Conservation (phyloP, 1,140 invertebrate species). For the Euwallacea similis region DNA sequence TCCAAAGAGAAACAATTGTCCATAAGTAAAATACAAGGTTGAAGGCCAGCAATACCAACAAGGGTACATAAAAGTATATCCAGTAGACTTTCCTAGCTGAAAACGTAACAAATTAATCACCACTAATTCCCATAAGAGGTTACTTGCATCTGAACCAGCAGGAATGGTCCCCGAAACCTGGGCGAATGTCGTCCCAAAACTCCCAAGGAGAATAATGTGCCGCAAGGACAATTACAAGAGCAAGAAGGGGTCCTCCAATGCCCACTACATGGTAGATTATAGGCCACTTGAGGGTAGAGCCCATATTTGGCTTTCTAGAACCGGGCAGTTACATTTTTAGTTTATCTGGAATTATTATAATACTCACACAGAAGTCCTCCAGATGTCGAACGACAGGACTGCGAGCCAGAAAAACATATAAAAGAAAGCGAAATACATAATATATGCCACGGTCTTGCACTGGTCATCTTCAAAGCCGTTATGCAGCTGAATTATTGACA, state of each 20-base stretch:
- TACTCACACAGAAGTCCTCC: conserved; percentile 63
- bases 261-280: conserved; percentile 60
- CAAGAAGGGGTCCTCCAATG: conserved; percentile 60
- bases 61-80: conserved; percentile 68
- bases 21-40: conserved; percentile 63
- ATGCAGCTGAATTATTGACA: conserved; percentile 59
- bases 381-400: conserved; percentile 66
- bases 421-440: conserved; percentile 65
- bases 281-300: conserved; percentile 57
- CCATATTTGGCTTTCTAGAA: conserved; percentile 51
- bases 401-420: conserved; percentile 70
- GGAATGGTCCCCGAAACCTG: conserved; percentile 58
- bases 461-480: conserved; percentile 33
- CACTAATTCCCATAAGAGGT: background rate
- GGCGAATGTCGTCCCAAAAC: conserved; percentile 59
- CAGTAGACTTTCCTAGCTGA: conserved; percentile 59
- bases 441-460: conserved; percentile 58
- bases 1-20: conserved; percentile 61
- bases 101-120: conserved; percentile 38
- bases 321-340: background rate
- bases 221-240: conserved; percentile 57
- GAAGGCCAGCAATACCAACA: conserved; percentile 58
- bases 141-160: conserved; percentile 67
- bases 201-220: conserved; percentile 54
- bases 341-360: background rate